Evolutionary conservation across 1,140 invertebrate genomes (phyloP).

Genomic region (Venustaconcha ellipsiformis): DNA sequence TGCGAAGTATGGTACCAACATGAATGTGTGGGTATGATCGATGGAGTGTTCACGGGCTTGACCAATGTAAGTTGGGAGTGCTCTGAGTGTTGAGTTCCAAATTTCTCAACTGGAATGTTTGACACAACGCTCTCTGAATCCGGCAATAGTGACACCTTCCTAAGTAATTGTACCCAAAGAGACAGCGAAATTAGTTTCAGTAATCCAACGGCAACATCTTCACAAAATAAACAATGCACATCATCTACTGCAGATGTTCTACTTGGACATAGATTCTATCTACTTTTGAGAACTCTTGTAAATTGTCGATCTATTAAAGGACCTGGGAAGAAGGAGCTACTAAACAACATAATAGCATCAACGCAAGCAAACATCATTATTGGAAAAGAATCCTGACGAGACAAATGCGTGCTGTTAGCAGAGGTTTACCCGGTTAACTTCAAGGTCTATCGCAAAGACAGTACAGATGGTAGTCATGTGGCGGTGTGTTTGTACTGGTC

Average conservation of each 20-base stretch:
- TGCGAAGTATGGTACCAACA: too few species aligned
- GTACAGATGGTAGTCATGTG: not conserved
- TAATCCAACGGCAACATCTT: too few species aligned
- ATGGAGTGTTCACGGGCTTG: not conserved
- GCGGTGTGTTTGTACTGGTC: constrained; percentile 10
- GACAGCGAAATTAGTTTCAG: too few species aligned
- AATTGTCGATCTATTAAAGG: too few species aligned
- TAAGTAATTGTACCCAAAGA: too few species aligned
- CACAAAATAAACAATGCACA: too few species aligned
- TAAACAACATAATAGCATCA: too few species aligned
- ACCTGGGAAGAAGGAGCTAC: too few species aligned
- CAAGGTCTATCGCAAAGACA: not conserved
- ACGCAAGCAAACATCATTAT: constrained; percentile 7
- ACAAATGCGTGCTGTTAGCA: not conserved
- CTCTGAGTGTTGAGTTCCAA: not conserved
- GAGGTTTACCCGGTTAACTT: constrained; percentile 7
- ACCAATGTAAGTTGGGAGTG: constrained; percentile 3
- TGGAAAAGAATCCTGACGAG: constrained; percentile 13
- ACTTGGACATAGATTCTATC: too few species aligned
- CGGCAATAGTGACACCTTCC: not conserved
- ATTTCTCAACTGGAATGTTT: constrained; percentile 1
- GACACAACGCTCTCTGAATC: constrained; percentile 1
- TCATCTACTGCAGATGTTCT: too few species aligned
- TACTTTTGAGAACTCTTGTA: too few species aligned
- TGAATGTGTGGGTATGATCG: constrained; percentile 2